Base-by-base conservation (phyloP, 2,797 vertebrate species). In the Poecilia wingei region DNA sequence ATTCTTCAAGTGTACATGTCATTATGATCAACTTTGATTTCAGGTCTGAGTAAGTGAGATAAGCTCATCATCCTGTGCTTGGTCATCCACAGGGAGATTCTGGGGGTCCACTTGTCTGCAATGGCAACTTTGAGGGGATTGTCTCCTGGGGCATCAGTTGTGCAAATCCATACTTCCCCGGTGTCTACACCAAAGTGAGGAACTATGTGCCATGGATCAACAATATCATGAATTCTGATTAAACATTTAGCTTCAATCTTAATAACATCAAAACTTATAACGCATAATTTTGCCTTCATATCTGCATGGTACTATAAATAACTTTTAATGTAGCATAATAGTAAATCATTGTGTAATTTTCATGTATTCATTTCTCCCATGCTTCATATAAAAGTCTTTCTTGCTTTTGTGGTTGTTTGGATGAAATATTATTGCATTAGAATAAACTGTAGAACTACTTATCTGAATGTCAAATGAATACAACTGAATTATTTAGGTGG, bases 81-180 rank as follows among this genome's bases (percentile, higher is more conserved):
- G 39, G 6, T 82, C 20, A 45, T 73, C 84, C 51, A 72, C 90
- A 96, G 96, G 95, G 96, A 0, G 96, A 96, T 86, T 96, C 95
- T 0, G 96, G 96, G 0, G 96, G 96, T 5, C 95, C 95, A 0
- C 93, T 96, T 0, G 76, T 95, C 74, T 96, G 96, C 79, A 86
- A 92, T 1, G 93, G 89, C 39, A 8, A 41, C 20, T 82, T 96
- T 0, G 94, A 96, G 80, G 96, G 96, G 16, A 95, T 96, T 0
- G 96, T 96, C n/a, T 96, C 95, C 8, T 96, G 96, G 96, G 95
- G 96, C 10, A 95, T 96, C 82, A 85, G 95, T 79, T 96, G 96
- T 20, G 95, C 94, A 49, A 92, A 91, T 81, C 82, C 89, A 0
- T 91, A 88, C 73, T 96, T 75, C 80, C 96, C 95, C 7, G 95